phyloP scores from a whole-genome alignment of 2,797 vertebrate genomes.

The Fundulus diaphanus region DNA sequence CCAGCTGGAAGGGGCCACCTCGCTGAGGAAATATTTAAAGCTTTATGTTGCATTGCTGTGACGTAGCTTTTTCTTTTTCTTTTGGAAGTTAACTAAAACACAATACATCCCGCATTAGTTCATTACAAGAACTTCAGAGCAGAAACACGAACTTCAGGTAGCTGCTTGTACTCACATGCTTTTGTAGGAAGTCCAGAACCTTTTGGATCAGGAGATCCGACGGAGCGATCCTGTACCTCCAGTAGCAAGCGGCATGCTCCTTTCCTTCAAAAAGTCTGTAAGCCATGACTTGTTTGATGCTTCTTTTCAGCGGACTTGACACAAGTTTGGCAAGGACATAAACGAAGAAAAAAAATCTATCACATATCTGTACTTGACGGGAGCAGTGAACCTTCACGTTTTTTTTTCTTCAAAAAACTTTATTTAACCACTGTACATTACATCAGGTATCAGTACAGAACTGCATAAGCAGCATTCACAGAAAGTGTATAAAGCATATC shows the following conservation, averaged over 20 bases:
- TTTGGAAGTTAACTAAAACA: not conserved
- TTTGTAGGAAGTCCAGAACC: constrained; percentile 77
- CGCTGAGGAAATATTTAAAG: constrained; percentile 46
- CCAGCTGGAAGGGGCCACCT: constrained; percentile 64
- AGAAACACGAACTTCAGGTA: not conserved
- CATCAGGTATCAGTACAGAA: too few relatives aligned
- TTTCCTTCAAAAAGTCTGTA: constrained; percentile 80
- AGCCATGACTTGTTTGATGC: constrained; percentile 68
- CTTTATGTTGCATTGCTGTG: not conserved
- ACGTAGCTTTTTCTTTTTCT: not conserved
- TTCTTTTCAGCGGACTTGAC: not conserved
- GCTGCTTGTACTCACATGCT: constrained; percentile 68
- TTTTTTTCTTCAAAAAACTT: too few relatives aligned
- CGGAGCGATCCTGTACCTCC: constrained; percentile 81
- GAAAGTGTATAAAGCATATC: too few relatives aligned
- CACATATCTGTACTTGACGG: not conserved
- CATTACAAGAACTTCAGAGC: not conserved
- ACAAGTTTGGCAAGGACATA: not conserved
- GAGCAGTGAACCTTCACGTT: not conserved
- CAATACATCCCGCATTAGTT: not conserved
- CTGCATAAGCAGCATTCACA: too few relatives aligned
- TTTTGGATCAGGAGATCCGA: constrained; percentile 73
- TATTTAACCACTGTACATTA: too few relatives aligned
- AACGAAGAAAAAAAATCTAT: not conserved
- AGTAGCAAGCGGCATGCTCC: constrained; percentile 77